These are phyloP conservation scores for Nothocercus nigrocapillus DNA, from an alignment of 2,113 vertebrate genomes.

Conservation along the genomic window DNA sequence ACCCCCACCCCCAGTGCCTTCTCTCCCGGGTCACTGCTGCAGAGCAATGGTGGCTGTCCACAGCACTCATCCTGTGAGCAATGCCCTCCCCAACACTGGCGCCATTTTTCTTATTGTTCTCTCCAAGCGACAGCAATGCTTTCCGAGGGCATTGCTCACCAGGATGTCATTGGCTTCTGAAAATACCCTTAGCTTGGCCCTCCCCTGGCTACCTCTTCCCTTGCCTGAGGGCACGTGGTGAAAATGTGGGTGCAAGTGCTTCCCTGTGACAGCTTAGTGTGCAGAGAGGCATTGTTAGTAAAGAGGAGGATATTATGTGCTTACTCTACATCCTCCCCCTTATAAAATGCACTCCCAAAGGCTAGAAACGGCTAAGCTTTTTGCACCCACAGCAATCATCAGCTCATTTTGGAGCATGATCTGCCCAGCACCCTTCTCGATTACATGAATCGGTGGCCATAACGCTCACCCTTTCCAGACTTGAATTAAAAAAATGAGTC, in stretches of 20 bases:
- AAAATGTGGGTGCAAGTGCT: not conserved
- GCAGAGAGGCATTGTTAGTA: not conserved
- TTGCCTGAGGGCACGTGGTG: constrained; percentile 32
- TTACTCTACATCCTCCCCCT: constrained; percentile 3
- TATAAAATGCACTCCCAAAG: not conserved
- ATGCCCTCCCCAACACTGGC: constrained; percentile 59
- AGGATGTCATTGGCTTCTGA: constrained; percentile 44
- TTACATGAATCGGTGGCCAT: not conserved
- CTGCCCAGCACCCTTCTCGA: not conserved
- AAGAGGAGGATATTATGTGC: not conserved
- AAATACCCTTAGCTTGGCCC: constrained; percentile 32
- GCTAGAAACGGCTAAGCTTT: not conserved
- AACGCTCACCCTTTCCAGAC: not conserved
- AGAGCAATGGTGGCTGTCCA: constrained; percentile 4
- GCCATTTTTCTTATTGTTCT: not conserved
- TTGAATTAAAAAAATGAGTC: not conserved
- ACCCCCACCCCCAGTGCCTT: constrained; percentile 54
- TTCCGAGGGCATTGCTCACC: constrained; percentile 68
- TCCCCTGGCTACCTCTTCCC: constrained; percentile 46
- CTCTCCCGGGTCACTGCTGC: constrained; percentile 46
- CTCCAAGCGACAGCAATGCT: constrained; percentile 26
- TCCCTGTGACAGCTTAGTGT: not conserved
- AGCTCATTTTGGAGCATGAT: not conserved
- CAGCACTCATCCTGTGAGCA: constrained; percentile 65
- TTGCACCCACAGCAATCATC: not conserved